Evolutionary conservation across 2,113 vertebrate species (phyloP).

Genomic region (Strix aluco): DNA sequence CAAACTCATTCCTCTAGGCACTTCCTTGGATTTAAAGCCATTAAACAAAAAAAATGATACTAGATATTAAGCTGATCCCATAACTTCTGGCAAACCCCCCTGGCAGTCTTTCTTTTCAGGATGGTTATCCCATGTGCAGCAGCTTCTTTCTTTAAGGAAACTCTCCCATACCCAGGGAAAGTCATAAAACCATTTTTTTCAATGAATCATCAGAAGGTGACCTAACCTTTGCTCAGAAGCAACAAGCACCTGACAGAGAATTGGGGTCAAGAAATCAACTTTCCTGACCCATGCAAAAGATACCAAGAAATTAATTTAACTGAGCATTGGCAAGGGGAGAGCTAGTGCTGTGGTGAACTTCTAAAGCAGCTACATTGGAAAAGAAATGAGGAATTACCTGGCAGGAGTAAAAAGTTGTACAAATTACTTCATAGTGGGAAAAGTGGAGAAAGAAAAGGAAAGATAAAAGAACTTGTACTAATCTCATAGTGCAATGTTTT

Average conservation of each 20-base stretch:
- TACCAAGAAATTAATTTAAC: neutral
- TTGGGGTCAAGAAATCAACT: neutral
- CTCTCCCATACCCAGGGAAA: neutral
- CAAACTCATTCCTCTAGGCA: neutral
- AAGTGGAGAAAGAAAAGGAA: neutral
- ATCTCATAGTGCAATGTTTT: neutral
- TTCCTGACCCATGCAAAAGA: neutral
- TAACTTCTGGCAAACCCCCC: neutral
- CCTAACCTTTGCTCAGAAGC: conserved; percentile 34
- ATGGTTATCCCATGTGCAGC: neutral
- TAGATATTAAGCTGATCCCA: neutral
- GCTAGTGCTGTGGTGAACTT: neutral
- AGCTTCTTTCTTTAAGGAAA: neutral
- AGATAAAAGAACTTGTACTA: neutral
- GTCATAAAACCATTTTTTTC: conserved; percentile 30
- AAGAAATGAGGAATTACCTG: neutral
- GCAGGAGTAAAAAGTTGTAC: neutral
- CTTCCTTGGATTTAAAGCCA: neutral
- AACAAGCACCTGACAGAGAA: conserved; percentile 5
- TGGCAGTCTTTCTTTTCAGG: neutral
- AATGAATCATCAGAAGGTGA: neutral
- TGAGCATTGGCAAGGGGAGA: neutral
- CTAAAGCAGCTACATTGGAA: neutral
- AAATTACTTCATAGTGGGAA: neutral
- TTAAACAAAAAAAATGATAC: neutral